Base-by-base conservation (phyloP, 1,140 invertebrate genomes). In the Camponotus pennsylvanicus region DNA sequence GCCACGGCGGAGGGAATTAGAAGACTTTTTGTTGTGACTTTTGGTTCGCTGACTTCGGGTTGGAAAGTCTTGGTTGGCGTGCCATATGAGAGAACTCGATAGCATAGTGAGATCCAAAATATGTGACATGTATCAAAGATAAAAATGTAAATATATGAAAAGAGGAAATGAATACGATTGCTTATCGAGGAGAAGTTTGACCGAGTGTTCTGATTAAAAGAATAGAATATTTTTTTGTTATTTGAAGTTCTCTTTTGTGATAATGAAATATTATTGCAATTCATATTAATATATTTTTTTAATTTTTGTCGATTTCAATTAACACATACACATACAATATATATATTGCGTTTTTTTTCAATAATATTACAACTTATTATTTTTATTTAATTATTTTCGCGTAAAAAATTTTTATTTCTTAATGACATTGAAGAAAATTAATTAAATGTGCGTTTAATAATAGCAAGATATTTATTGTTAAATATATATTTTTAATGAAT, bases 1-100 rank as follows among this genome's bases (percentile, higher is more conserved):
- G 90, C 87, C 71, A 86, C 87, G 90, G 83, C 77, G 79, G 59
- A 87, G 82, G 45, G 79, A 90, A 80, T 71, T 40, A 18, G 11
- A 73, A 32, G 21, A 67, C 57, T 83, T 83, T 84, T 63, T 1
- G 49, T 77, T 40, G 69, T 32, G 73, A 40, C 27, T 27, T 18
- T 34, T 78, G 11, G 2, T 45, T 45, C 18, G 37, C 70, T 37
- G 34, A 80, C 55, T 59, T 7, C 37, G 63, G 70, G 21, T 70
- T 70, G 79, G 34, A 88, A 88, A 87, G 86, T 88, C 78, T 87
- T 83, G 86, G 71, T 11, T 21, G 32, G 13, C 69, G 15, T 45
- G 55, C 61, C 61, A 27, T 18, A 73, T 37, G 13, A 49, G 18
- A 34, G 18, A 45, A 49, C 49, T 13, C 18, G 45, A 11, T 34